phyloP scores from a whole-genome alignment of 1,140 invertebrate genomes.

The Lepidostoma basale region DNA sequence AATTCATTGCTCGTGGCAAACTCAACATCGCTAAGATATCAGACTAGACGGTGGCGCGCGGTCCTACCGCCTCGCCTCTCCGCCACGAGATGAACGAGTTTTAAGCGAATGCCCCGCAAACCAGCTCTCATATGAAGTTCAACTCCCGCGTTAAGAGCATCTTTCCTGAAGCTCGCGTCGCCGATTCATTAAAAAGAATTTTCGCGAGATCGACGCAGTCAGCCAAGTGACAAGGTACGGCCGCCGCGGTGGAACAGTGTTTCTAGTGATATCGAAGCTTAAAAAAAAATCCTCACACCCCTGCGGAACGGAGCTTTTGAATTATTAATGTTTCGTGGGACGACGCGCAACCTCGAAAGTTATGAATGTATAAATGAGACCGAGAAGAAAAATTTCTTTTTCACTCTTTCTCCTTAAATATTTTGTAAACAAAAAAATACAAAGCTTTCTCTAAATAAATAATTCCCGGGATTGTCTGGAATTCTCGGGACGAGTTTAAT shows the following conservation, averaged over 20 bases:
- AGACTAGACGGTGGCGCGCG: too few species aligned
- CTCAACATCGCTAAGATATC: too few species aligned
- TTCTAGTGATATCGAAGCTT: background rate
- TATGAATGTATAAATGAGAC: background rate
- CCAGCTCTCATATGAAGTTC: constrained; percentile 40
- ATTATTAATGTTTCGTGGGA: constrained; percentile 3
- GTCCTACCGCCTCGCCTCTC: background rate
- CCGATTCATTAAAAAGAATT: constrained; percentile 1
- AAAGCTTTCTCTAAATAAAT: background rate
- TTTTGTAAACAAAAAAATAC: background rate
- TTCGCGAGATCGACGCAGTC: background rate
- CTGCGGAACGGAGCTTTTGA: background rate
- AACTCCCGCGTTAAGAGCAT: constrained; percentile 36
- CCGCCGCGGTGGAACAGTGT: background rate
- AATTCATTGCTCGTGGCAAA: too few species aligned
- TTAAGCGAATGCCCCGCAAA: constrained; percentile 33
- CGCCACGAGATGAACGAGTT: constrained; percentile 24
- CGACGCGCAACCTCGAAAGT: background rate
- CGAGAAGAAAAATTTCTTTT: background rate
- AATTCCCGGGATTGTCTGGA: too few species aligned
- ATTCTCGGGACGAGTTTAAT: background rate
- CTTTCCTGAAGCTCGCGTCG: constrained; percentile 13
- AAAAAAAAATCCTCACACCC: background rate
- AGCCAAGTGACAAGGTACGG: background rate
- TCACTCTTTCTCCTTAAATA: background rate